Conservation (phyloP, 2,797 vertebrate species). For the Lepus oiostolus region DNA sequence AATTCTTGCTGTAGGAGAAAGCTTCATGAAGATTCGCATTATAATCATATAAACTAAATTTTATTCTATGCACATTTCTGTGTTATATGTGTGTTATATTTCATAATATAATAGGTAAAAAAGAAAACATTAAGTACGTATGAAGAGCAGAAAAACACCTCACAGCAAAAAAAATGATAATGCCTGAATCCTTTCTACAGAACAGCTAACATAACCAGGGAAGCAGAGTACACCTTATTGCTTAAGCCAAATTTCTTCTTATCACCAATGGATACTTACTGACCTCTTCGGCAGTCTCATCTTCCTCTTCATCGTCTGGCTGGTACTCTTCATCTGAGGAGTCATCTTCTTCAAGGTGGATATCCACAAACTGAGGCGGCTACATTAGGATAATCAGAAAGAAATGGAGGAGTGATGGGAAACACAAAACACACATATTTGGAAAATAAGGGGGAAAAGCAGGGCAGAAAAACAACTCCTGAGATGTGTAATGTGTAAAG, state of each 20-base stretch:
- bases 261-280: not conserved
- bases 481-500: not conserved
- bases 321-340: constrained; percentile 98
- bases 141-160: constrained; percentile 4
- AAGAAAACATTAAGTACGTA: not conserved
- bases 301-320: constrained; percentile 96
- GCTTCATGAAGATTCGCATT: not conserved
- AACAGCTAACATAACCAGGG: not conserved
- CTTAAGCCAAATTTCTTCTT: not conserved
- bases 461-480: not conserved
- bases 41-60: not conserved
- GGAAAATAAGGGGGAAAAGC: constrained; percentile 24
- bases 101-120: not conserved
- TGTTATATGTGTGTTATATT: not conserved
- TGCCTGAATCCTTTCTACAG: not conserved
- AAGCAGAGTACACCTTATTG: not conserved
- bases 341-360: constrained; percentile 95
- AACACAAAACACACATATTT: not conserved
- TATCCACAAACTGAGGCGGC: constrained; percentile 97
- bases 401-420: not conserved
- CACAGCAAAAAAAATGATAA: not conserved
- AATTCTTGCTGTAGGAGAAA: not conserved
- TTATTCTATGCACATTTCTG: not conserved
- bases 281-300: constrained; percentile 97
- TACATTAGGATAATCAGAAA: constrained; percentile 78